These are phyloP conservation scores for Mizuhopecten yessoensis DNA, from an alignment of 1,140 invertebrate species.

Conservation along the genomic window DNA sequence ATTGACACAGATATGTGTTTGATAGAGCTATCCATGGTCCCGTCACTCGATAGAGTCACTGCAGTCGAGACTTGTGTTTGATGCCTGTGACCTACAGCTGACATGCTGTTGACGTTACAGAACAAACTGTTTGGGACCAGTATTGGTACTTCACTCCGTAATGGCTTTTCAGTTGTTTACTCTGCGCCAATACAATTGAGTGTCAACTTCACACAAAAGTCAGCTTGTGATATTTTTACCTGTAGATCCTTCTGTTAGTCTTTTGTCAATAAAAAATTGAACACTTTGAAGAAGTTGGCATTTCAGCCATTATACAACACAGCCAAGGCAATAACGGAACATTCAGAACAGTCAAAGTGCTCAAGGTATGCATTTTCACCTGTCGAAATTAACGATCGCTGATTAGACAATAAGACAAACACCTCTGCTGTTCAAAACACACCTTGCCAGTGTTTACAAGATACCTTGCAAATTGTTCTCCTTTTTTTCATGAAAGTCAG, in stretches of 20 bases:
- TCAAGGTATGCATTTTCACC: conserved; percentile 2
- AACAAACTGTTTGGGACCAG: not conserved
- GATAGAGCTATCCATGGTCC: not conserved
- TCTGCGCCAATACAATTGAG: not conserved
- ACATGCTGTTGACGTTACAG: not conserved
- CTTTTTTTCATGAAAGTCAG: conserved; percentile 5
- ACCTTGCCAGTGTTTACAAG: not conserved
- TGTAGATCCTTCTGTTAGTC: not conserved
- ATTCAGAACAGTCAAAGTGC: not conserved
- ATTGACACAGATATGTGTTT: not conserved
- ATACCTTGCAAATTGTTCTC: not conserved
- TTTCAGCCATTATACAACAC: not conserved
- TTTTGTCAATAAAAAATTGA: not conserved
- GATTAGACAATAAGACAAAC: conserved; percentile 39
- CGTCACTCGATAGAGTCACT: too few species aligned
- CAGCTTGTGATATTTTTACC: not conserved
- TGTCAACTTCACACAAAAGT: not conserved
- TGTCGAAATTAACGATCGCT: not conserved
- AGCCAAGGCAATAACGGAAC: not conserved
- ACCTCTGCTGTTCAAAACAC: not conserved
- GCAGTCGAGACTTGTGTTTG: too few species aligned
- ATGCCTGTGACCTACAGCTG: not conserved
- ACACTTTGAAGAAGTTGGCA: not conserved
- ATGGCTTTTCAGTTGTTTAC: conserved; percentile 2
- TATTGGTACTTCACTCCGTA: not conserved